Evolutionary conservation across 2,113 vertebrate genomes (phyloP), one percentile per base, ranked within the genome.

Genomic region (Chascanopsetta lugubris): DNA sequence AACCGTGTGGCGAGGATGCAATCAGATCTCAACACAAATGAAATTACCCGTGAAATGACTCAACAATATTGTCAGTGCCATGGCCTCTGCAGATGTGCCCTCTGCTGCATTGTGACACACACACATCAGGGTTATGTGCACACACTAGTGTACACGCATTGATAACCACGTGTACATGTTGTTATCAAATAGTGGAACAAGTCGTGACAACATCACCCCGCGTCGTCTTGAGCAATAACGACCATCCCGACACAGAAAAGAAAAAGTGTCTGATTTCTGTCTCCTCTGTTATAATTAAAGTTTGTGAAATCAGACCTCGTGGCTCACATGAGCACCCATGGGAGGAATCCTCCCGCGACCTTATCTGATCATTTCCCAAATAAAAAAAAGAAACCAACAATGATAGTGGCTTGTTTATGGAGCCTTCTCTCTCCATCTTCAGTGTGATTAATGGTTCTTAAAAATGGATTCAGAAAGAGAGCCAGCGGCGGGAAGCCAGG

Each of bases 361-460:
- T 2, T 12, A 43, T 27, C 24, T 20, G 25, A 55, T 15, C 6
- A 8, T 27, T 29, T 11, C 13, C 25, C 25, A 10, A 60, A 30
- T 27, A 30, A 30, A 40, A 57, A 27, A 6, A 42, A 57, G 12
- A 13, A 8, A 57, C 13, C 10, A 18, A 56, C 13, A 38, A 25
- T 56, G 21, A 30, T n/a, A 27, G 22, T 18, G 6, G 24, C 3
- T 26, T 3, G 20, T 42, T 26, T 12, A 27, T 17, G 11, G 21
- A 26, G 21, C 34, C n/a, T n/a, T n/a, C 13, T 25, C 25, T 38
- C 8, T 11, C 9, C 3, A 24, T 26, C 36, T 42, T 26, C 4
- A 12, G 10, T 59, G n/a, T 59, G 38, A 57, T 57, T 55, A 55
- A 55, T 24, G 30, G 8, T 8, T 21, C 3, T 36, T 55, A 17